Evolutionary conservation across 2,797 vertebrate genomes (phyloP), one percentile per base, ranked within the genome.

Genomic region (Takifugu rubripes): DNA sequence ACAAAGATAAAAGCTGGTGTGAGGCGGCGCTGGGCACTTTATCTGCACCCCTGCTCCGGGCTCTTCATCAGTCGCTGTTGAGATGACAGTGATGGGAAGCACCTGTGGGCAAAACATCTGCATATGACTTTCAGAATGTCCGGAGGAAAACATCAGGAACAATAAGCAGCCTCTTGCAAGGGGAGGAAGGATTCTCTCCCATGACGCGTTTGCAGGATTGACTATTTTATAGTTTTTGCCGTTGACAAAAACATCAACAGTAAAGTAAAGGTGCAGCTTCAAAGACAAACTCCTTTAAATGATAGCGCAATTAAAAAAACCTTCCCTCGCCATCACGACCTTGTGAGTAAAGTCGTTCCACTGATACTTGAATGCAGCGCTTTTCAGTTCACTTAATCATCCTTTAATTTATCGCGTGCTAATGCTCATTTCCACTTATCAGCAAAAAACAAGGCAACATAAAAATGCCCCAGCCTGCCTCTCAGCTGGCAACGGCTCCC

Each of bases 331-430:
- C 59, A 45, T 52, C 52, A 43, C 44, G 46, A 70, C 48, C 62
- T 54, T 59, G 57, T 71, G 66, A 69, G 75, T 53, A 55, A 25
- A 48, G 54, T 64, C 50, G 64, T 74, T 71, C 59, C 48, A 58
- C 56, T 56, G 65, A 74, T 68, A 65, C 73, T 80, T 80, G 64
- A 69, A 31, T 65, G 72, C 75, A 44, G 27, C 66, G 64, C 79
- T 78, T 59, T 79, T 77, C 79, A 59, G 59, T 77, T 61, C 60
- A 47, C 63, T 64, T 76, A 65, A 79, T 75, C 68, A 52, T 64
- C 56, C 50, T 44, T 68, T 68, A 70, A 56, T 72, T 72, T 66
- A 61, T 66, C 72, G 14, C 50, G 61, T 36, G 56, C 69, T 76
- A 54, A 59, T 56, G 47, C 66, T 71, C 59, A 61, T 70, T 75